Conservation (phyloP, 1,140 invertebrate species). For the Bombus terrestris region DNA sequence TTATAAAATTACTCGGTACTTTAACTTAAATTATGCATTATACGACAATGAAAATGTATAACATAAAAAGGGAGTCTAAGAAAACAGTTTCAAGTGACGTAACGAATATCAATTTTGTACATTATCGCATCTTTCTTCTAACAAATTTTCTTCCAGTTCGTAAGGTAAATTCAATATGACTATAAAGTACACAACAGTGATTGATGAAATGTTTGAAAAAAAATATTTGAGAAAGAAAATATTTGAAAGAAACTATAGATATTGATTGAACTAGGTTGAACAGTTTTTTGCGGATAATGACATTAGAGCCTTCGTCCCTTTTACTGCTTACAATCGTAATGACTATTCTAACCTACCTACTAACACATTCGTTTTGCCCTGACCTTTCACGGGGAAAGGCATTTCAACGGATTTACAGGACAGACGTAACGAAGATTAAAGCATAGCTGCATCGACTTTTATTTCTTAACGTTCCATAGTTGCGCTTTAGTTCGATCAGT, state of each 20-base stretch:
- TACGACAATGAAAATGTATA: not conserved
- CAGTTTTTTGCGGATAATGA: not conserved
- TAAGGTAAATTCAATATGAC: no score
- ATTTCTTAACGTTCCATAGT: not conserved
- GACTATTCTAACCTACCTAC: constrained; percentile 55
- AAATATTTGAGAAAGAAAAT: not conserved
- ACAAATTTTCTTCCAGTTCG: not conserved
- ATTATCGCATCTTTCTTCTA: no score
- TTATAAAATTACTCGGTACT: not conserved
- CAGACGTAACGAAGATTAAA: constrained; percentile 53
- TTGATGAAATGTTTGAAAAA: not conserved
- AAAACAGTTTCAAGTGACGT: not conserved
- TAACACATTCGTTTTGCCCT: constrained; percentile 55
- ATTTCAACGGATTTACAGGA: constrained; percentile 47
- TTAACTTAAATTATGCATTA: not conserved
- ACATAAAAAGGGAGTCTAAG: not conserved
- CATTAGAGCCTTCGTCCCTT: constrained; percentile 28
- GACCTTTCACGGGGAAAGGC: constrained; percentile 67
- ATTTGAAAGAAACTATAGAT: not conserved
- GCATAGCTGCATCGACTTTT: constrained; percentile 12
- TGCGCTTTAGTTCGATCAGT: not conserved
- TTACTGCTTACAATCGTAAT: constrained; percentile 43
- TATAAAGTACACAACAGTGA: not conserved
- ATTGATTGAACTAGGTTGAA: not conserved
- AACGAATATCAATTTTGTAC: not conserved